phyloP scores from a whole-genome alignment of 2,797 vertebrate species.

The Centropyge bicolor region DNA sequence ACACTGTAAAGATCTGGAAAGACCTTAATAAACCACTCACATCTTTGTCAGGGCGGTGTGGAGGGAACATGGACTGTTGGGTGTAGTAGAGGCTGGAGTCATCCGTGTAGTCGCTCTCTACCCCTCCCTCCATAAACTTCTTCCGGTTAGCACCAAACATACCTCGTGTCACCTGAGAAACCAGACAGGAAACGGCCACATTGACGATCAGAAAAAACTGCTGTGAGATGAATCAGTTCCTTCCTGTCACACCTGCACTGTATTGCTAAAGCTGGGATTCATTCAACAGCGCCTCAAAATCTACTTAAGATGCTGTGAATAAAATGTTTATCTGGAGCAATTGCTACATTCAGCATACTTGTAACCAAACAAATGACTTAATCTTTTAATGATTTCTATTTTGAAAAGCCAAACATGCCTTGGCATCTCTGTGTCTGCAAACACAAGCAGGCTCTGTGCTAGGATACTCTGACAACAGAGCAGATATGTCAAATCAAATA shows the following conservation, averaged over 20 bases:
- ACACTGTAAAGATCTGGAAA: neutral
- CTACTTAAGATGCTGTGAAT: neutral
- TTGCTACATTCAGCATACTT: neutral
- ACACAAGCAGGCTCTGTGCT: neutral
- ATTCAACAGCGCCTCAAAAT: neutral
- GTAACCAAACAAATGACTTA: too few relatives aligned
- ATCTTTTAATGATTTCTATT: neutral
- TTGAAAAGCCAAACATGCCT: neutral
- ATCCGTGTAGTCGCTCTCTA: conserved; percentile 96
- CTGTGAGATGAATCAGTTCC: neutral
- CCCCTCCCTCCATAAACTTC: conserved; percentile 98
- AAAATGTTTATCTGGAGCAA: neutral
- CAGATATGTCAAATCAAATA: neutral
- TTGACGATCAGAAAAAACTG: neutral
- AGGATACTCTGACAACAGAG: neutral
- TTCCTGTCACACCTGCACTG: neutral
- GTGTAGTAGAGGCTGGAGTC: conserved; percentile 96
- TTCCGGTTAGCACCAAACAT: conserved; percentile 99
- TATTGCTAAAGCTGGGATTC: neutral
- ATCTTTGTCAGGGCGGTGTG: conserved; percentile 97
- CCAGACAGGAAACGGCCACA: neutral
- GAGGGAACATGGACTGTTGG: conserved; percentile 96
- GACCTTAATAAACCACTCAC: conserved; percentile 79
- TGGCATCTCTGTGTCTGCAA: neutral
- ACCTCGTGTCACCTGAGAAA: conserved; percentile 96